Evolutionary conservation across 2,888 invertebrate genomes (phyloP), one percentile per base, ranked within the genome.

Genomic region (Drosophila neotestacea): DNA sequence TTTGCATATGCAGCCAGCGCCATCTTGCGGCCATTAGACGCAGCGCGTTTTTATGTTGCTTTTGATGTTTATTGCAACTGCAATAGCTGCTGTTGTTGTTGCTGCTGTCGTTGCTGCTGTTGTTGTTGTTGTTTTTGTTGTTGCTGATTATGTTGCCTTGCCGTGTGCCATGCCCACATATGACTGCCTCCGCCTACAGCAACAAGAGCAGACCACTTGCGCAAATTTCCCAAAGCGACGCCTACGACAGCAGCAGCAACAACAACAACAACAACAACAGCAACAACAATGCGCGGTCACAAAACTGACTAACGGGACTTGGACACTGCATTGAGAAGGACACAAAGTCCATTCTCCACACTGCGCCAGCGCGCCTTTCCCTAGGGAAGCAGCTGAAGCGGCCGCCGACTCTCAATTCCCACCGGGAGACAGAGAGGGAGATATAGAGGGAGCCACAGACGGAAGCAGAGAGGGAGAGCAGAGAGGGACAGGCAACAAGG

Each of bases 171-270:
- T 74, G 77, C 77, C 78, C 63, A 77, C 60, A 70, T 41, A 56
- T 70, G 70, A 47, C 48, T 54, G 56, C 28, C 28, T 55, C 9
- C 44, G 50, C 54, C 51, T 46, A 58, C 28, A 16, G 48, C 73
- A 55, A 32, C 46, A 30, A 42, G 60, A 42, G 60, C 70, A 67
- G 73, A 81, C 72, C 81, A 85, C 85, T 89, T 70, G 85, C 84
- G 68, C 78, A 89, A 78, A 87, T 87, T 87, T 87, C 87, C 87
- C 87, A 68, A 64, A 89, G 87, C 87, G 86, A 62, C 38, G 84
- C 76, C 88, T 72, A 69, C 81, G 66, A 64, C 69, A 70, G 64
- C 70, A 70, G 50, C 69, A 70, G 48, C 75, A 73, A 46, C 69
- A 75, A 39, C 70, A 75, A 38, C 5, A 39, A 44, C 51, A 56